Conservation (phyloP, 2,113 vertebrate species). For the Baryphthengus martii region DNA sequence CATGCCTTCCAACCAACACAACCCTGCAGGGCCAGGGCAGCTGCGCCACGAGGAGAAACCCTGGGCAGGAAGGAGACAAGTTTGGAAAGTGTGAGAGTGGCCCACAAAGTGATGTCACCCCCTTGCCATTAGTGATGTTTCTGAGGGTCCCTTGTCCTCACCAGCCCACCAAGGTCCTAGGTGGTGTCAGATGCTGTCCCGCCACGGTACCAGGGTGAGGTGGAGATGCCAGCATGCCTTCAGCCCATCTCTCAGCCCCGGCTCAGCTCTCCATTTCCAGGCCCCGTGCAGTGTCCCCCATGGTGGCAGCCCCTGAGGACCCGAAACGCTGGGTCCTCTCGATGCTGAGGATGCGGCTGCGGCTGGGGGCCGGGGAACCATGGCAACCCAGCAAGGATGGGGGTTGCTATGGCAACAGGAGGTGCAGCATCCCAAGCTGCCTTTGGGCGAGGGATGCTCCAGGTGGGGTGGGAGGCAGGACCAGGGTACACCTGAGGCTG, state of each 20-base stretch:
- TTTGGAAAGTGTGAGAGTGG: neutral
- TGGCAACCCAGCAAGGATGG: conserved; percentile 43
- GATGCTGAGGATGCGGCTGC: neutral
- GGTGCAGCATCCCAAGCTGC: neutral
- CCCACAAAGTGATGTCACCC: rapidly evolving
- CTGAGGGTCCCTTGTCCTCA: neutral
- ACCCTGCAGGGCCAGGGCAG: rapidly evolving
- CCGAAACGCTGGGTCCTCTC: neutral
- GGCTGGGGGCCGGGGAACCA: conserved; percentile 47
- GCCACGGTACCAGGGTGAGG: rapidly evolving
- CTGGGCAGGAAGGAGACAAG: neutral
- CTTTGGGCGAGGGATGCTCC: conserved; percentile 32
- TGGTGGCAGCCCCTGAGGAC: neutral
- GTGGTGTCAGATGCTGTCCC: rapidly evolving
- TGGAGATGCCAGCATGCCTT: neutral
- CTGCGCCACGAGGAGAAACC: rapidly evolving
- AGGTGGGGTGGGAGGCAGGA: neutral
- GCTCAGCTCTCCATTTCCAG: neutral
- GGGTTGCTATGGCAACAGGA: conserved; percentile 51
- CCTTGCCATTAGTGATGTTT: neutral
- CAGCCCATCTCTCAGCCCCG: neutral
- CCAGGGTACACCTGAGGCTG: neutral
- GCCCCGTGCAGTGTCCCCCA: rapidly evolving
- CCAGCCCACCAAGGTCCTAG: neutral
- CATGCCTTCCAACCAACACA: rapidly evolving